Evolutionary conservation across 92 coral and sea anemone genomes (phyloP).

Genomic region (Desmophyllum pertusum): DNA sequence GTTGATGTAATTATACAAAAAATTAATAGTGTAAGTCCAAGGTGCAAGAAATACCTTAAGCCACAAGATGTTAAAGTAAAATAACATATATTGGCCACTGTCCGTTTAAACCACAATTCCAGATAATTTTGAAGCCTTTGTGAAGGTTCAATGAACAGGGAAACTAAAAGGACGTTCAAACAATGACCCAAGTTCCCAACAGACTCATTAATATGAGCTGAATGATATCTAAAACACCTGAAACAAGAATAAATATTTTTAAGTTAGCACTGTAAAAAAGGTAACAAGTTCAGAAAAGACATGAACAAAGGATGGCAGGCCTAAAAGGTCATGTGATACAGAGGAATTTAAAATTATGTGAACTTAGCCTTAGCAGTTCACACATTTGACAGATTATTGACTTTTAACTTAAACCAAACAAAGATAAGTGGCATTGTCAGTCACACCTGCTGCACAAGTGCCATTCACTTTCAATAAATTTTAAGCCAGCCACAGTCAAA

Average conservation of each 20-base stretch:
- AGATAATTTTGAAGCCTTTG: neutral
- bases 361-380: neutral
- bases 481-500: neutral
- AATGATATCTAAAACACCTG: neutral
- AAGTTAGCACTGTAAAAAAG: conserved; percentile 2
- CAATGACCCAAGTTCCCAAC: conserved; percentile 1
- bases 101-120: conserved; percentile 1
- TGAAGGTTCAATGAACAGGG: neutral
- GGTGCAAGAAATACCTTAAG: neutral
- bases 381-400: neutral
- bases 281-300: neutral
- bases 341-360: too few relatives aligned
- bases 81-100: neutral
- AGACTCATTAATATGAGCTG: neutral
- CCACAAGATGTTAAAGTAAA: neutral
- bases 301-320: neutral
- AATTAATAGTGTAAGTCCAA: neutral
- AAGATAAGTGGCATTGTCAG: neutral
- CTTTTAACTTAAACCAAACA: neutral
- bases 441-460: neutral
- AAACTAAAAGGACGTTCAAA: neutral
- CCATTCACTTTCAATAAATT: neutral
- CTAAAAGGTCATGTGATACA: too few relatives aligned
- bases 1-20: neutral
- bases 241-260: neutral